phyloP scores from a whole-genome alignment of 1,140 invertebrate species.

The Helicoverpa armigera region DNA sequence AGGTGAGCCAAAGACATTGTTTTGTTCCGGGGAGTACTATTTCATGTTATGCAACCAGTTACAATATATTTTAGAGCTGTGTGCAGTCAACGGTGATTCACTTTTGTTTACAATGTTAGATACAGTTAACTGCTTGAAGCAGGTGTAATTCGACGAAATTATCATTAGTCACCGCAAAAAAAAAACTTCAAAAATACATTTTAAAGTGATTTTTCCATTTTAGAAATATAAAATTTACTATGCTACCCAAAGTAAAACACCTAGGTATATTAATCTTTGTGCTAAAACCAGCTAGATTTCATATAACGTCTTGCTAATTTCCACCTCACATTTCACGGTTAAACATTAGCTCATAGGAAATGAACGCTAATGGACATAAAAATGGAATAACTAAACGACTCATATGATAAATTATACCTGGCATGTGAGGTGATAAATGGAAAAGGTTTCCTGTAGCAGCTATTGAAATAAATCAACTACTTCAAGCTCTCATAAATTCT shows the following conservation, averaged over 20 bases:
- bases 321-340: background rate
- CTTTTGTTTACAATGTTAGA: too few species aligned
- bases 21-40: background rate
- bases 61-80: too few species aligned
- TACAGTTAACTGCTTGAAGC: too few species aligned
- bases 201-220: too few species aligned
- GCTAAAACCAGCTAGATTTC: background rate
- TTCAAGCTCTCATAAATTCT: constrained; percentile 55
- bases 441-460: constrained; percentile 12
- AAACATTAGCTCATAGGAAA: constrained; percentile 1
- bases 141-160: too few species aligned
- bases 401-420: background rate
- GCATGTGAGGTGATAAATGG: background rate
- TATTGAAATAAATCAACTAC: constrained; percentile 31
- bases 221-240: too few species aligned
- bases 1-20: background rate
- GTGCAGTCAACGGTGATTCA: too few species aligned
- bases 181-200: too few species aligned
- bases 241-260: too few species aligned
- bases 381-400: background rate
- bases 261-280: too few species aligned
- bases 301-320: background rate
- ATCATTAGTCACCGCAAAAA: too few species aligned
- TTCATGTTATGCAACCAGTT: background rate
- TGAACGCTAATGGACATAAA: background rate